phyloP scores from a whole-genome alignment of 2,797 vertebrate genomes.

The Crocidura indochinensis region DNA sequence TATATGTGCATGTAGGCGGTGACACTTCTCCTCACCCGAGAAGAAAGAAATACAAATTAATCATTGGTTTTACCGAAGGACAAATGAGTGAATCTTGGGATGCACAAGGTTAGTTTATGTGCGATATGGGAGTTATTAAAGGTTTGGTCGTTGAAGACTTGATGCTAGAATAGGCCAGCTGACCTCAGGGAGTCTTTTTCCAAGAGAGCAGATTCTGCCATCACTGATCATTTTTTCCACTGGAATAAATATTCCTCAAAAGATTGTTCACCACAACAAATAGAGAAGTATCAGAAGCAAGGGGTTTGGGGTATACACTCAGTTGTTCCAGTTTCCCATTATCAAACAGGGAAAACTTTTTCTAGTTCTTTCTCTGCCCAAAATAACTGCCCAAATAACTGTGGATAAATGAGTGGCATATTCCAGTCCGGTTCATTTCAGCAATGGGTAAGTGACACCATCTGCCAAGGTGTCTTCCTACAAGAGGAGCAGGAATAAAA shows the following conservation, averaged over 20 bases:
- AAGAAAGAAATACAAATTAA: constrained; percentile 26
- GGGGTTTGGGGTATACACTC: not conserved
- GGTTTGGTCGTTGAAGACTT: not conserved
- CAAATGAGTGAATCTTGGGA: not conserved
- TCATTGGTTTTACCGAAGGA: not conserved
- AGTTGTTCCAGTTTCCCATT: not conserved
- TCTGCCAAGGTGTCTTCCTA: constrained; percentile 7
- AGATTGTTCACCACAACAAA: constrained; percentile 25
- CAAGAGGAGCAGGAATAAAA: constrained; percentile 8
- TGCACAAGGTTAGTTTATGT: not conserved
- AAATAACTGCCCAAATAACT: constrained; percentile 61
- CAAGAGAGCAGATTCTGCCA: constrained; percentile 30
- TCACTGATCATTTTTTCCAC: constrained; percentile 39
- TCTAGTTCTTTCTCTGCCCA: constrained; percentile 42
- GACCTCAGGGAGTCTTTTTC: constrained; percentile 60
- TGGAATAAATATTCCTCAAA: constrained; percentile 29
- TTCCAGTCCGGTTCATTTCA: constrained; percentile 35
- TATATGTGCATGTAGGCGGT: not conserved
- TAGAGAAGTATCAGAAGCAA: not conserved
- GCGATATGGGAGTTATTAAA: not conserved
- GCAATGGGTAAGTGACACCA: constrained; percentile 36
- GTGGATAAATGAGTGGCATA: not conserved
- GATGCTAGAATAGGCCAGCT: constrained; percentile 9
- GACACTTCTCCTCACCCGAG: not conserved
- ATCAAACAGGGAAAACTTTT: constrained; percentile 25